Base-by-base conservation (phyloP, 2,797 vertebrate species). In the Sebastes nivosus region DNA sequence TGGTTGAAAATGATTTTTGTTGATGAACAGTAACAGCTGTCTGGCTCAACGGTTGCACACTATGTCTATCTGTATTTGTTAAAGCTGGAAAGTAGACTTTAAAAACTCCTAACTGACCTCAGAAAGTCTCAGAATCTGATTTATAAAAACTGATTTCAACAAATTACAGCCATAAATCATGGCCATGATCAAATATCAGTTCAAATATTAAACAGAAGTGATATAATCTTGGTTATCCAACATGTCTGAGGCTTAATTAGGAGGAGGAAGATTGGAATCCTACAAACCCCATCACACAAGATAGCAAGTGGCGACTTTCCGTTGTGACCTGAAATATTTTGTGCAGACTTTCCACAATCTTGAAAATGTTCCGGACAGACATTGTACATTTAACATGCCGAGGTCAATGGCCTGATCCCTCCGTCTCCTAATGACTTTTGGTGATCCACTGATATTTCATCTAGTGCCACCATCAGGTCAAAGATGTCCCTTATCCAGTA, bases 211-310 rank as follows among this genome's bases (percentile, higher is more conserved):
- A 55, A 75, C 27, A 38, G 12, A 25, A 58, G 24, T 59, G n/a
- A 72, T 81, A 59, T 25, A 16, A 63, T 72, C 34, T 57, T 58
- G 46, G 50, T 72, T 72, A 38, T 34, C n/a, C 32, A 57, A 60
- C 60, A 75, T 60, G 14, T 36, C 18, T 29, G 16, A 72, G 11
- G 34, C 18, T 58, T 52, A 64, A 67, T 77, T 58, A 80, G n/a
- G 6, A 32, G 8, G 22, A 72, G 18, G 25, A 63, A 27, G 65
- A 73, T 63, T 52, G 30, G 1, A 72, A 67, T 54, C 38, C 50
- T 4, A 14, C 14, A 36, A 67, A 63, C 8, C 22, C 24, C 52
- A 50, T 50, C n/a, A 32, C 29, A n/a, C 50, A 34, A 32, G 29
- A 22, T 32, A 24, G 29, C 29, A 34, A 32, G 20, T 54, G 29